A percentile compares a stretch with the other conserved stretches of the same genome.
phyloP scores from a whole-genome alignment of 1,140 invertebrate species.

The Saxidomus purpurata region DNA sequence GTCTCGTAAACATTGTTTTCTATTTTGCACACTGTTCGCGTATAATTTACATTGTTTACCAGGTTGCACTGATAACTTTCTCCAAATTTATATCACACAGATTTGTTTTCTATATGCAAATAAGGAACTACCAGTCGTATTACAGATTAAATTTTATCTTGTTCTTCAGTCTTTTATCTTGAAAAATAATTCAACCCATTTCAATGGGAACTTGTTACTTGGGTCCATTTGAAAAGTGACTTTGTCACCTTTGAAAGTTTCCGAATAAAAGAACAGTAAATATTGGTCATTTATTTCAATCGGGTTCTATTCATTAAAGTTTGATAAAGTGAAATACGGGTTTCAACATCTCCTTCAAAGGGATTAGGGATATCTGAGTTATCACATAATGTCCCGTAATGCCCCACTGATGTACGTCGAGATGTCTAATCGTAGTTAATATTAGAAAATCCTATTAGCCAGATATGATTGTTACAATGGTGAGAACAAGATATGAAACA shows the following conservation, averaged over 20 bases:
- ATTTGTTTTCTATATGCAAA: no score
- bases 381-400: conserved; percentile 50
- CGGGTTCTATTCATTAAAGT: conserved; percentile 46
- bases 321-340: conserved; percentile 50
- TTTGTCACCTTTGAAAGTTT: conserved; percentile 46
- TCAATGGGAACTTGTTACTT: neutral
- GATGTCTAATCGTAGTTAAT: conserved; percentile 53
- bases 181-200: conserved; percentile 18
- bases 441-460: conserved; percentile 49
- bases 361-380: conserved; percentile 44
- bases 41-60: no score
- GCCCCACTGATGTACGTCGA: conserved; percentile 44
- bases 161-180: neutral
- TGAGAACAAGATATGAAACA: conserved; percentile 46
- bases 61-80: no score
- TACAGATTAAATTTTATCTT: neutral
- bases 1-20: no score
- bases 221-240: conserved; percentile 37
- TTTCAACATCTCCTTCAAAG: conserved; percentile 37
- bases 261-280: conserved; percentile 14
- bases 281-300: conserved; percentile 40
- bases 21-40: no score
- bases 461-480: conserved; percentile 53
- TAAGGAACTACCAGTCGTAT: no score
- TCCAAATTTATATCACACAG: no score